These are phyloP conservation scores for Centropus bengalensis DNA, from an alignment of 2,113 vertebrate genomes.

Conservation along the genomic window DNA sequence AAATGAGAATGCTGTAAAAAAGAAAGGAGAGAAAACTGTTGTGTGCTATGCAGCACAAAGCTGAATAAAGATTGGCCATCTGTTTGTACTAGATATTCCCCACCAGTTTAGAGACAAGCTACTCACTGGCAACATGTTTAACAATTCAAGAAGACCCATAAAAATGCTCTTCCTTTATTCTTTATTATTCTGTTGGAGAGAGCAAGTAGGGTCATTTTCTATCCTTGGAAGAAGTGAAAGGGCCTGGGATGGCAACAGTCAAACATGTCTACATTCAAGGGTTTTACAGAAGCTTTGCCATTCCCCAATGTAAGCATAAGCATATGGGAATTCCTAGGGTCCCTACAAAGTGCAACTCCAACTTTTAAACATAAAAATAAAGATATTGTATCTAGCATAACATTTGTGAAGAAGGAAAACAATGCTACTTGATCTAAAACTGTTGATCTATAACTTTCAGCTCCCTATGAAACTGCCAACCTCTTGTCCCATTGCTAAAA, in stretches of 20 bases:
- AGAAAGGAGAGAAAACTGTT: background rate
- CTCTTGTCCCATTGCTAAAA: background rate
- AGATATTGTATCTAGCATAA: background rate
- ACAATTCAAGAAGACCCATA: background rate
- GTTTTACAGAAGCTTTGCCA: background rate
- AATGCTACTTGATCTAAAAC: background rate
- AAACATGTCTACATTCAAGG: background rate
- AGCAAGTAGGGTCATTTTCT: background rate
- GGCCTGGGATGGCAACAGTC: background rate
- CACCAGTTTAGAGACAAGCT: background rate
- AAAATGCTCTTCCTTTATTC: background rate
- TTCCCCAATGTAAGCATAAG: background rate
- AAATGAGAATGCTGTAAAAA: background rate
- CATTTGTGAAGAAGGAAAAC: background rate
- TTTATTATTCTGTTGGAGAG: background rate
- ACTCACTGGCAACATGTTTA: background rate
- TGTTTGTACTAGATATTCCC: slow-evolving; percentile 2
- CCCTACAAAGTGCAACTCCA: background rate
- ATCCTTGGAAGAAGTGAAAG: background rate
- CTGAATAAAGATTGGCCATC: slow-evolving; percentile 13
- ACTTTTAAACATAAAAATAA: background rate
- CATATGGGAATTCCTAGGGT: background rate
- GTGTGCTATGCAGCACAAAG: background rate
- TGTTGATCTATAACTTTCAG: background rate
- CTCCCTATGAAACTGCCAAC: background rate